Conservation (phyloP, 1,140 invertebrate species). For the Diploscapter pachys region DNA sequence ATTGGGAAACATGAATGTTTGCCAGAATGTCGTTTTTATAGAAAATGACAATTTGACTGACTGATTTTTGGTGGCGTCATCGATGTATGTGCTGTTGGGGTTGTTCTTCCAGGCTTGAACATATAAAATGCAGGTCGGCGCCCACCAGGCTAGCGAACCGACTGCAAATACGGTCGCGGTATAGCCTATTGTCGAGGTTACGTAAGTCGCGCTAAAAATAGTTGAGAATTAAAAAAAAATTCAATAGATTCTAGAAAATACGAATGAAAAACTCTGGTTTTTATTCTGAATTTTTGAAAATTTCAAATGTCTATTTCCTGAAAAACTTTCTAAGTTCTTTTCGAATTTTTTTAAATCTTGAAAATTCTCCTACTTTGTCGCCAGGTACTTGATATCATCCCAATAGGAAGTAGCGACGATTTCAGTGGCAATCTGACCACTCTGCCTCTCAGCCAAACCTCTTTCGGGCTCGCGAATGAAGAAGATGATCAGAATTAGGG, state of each 20-base stretch:
- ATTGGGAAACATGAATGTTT: too few species aligned
- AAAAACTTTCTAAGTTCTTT: too few species aligned
- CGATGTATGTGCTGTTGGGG: too few species aligned
- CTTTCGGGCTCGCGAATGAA: constrained; percentile 79
- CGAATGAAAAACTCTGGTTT: neutral
- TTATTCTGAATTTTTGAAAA: too few species aligned
- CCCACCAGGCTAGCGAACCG: constrained; percentile 34
- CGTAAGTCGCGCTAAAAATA: constrained; percentile 24
- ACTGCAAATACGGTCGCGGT: constrained; percentile 28
- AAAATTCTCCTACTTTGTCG: constrained; percentile 21
- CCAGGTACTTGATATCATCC: constrained; percentile 15
- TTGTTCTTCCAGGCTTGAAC: constrained; percentile 7
- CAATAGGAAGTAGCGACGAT: constrained; percentile 10
- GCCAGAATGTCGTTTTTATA: too few species aligned
- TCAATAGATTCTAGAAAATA: neutral
- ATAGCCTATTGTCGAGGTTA: constrained; percentile 22
- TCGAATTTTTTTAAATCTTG: too few species aligned
- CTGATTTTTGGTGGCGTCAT: too few species aligned
- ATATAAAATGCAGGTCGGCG: constrained; percentile 22
- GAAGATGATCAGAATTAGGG: constrained; percentile 76
- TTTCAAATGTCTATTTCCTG: too few species aligned
- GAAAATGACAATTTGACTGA: too few species aligned
- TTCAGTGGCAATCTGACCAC: constrained; percentile 12
- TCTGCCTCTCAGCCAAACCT: constrained; percentile 62
- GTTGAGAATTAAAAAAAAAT: too few species aligned